Percentiles rank a stretch among this genome's conserved stretches.
Conservation (phyloP, 2,113 vertebrate genomes). For the Okapia johnstoni region DNA sequence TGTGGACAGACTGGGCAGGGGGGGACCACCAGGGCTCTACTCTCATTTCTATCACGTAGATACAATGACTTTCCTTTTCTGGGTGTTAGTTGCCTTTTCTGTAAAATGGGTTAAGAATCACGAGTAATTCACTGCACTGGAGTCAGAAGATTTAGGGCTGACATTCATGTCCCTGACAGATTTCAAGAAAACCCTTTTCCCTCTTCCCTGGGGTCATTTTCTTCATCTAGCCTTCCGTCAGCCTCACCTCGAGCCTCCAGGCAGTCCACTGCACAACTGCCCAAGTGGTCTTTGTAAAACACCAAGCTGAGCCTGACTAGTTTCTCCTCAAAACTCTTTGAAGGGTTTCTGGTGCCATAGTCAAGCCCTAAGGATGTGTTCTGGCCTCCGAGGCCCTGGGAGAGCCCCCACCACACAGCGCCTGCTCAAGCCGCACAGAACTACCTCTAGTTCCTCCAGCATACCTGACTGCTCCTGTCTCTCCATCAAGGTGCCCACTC, state of each 20-base stretch:
- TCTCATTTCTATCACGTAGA: neutral
- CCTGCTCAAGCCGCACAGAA: neutral
- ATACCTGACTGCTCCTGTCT: neutral
- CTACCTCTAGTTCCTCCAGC: neutral
- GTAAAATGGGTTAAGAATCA: neutral
- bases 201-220: neutral
- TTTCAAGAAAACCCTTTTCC: neutral
- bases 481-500: neutral
- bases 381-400: neutral
- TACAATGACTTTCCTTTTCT: slow-evolving; percentile 8
- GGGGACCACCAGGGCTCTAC: neutral
- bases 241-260: neutral
- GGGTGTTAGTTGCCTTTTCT: neutral
- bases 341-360: neutral
- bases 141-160: neutral
- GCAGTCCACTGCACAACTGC: neutral
- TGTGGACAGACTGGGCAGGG: neutral
- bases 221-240: neutral
- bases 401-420: neutral
- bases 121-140: neutral
- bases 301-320: neutral
- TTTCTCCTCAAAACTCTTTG: neutral
- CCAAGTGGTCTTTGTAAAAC: neutral
- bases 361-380: neutral
- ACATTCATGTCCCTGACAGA: neutral